Percentiles rank a stretch among this genome's conserved stretches.
Conservation (phyloP, 2,113 vertebrate species). For the Piaya cayana region DNA sequence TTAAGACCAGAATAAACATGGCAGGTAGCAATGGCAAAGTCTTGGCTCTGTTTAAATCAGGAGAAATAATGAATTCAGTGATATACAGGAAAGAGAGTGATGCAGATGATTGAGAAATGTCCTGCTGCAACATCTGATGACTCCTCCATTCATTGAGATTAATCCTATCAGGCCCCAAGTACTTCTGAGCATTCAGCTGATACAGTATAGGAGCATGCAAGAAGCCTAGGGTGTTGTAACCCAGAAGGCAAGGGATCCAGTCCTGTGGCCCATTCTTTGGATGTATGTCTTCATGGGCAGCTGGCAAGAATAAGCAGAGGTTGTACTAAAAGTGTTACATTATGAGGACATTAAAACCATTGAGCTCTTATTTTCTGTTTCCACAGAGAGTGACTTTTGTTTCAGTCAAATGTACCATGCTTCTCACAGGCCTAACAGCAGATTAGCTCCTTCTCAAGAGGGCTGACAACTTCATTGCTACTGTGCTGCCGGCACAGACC, state of each 20-base stretch:
- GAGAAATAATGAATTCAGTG: not conserved
- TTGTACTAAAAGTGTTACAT: not conserved
- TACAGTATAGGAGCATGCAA: rapidly evolving
- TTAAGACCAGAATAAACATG: not conserved
- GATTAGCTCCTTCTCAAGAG: not conserved
- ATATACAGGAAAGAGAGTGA: not conserved
- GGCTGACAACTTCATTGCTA: not conserved
- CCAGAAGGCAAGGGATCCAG: not conserved
- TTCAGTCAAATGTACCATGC: not conserved
- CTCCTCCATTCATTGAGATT: not conserved
- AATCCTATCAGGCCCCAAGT: not conserved
- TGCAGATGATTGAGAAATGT: not conserved
- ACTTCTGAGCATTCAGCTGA: not conserved
- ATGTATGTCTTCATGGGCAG: not conserved
- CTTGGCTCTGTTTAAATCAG: not conserved
- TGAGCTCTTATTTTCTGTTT: not conserved
- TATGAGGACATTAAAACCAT: not conserved
- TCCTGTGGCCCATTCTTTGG: not conserved
- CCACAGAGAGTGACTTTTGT: not conserved
- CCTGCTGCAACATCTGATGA: no score
- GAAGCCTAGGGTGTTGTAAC: not conserved
- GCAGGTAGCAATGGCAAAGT: not conserved
- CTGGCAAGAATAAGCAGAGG: not conserved
- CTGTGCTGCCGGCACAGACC: not conserved
- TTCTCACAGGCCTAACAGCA: not conserved